Percentiles rank a stretch among this genome's conserved stretches.
These are phyloP conservation scores for Capromys pilorides DNA, from an alignment of 2,797 vertebrate species.

Conservation along the genomic window DNA sequence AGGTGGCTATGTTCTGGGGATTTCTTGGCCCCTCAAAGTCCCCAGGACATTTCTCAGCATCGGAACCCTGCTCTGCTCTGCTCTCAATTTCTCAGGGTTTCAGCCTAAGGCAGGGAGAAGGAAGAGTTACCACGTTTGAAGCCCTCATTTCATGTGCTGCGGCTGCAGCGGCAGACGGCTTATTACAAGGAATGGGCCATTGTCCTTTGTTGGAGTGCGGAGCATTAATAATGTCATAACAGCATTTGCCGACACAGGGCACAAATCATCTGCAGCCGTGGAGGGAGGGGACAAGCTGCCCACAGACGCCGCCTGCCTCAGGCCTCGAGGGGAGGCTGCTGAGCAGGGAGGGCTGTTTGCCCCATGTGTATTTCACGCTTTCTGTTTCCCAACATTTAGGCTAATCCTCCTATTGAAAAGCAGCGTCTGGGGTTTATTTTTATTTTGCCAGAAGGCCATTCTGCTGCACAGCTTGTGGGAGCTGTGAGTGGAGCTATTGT, in stretches of 20 bases:
- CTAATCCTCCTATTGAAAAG: conserved; percentile 33
- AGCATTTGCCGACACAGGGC: conserved; percentile 14
- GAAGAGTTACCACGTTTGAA: neutral
- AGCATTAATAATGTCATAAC: conserved; percentile 56
- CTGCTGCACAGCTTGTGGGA: conserved; percentile 57
- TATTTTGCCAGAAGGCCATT: conserved; percentile 46
- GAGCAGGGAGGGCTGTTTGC: neutral
- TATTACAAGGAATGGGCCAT: conserved; percentile 44
- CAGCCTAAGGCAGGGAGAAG: neutral
- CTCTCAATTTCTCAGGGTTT: neutral
- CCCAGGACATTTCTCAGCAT: neutral
- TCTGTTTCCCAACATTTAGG: conserved; percentile 57
- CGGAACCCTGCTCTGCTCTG: neutral
- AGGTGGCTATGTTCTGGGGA: neutral
- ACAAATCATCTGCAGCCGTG: neutral
- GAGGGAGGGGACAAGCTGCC: rapidly evolving
- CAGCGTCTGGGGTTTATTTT: conserved; percentile 31
- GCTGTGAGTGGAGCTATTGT: neutral
- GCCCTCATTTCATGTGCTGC: neutral
- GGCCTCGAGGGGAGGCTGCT: rapidly evolving
- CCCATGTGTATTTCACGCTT: conserved; percentile 34
- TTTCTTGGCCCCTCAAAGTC: neutral
- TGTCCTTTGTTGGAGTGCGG: conserved; percentile 28
- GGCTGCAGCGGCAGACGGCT: conserved; percentile 43
- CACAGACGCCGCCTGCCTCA: neutral